Conservation (phyloP, 2,797 vertebrate species). For the Phoxinus dragarum region DNA sequence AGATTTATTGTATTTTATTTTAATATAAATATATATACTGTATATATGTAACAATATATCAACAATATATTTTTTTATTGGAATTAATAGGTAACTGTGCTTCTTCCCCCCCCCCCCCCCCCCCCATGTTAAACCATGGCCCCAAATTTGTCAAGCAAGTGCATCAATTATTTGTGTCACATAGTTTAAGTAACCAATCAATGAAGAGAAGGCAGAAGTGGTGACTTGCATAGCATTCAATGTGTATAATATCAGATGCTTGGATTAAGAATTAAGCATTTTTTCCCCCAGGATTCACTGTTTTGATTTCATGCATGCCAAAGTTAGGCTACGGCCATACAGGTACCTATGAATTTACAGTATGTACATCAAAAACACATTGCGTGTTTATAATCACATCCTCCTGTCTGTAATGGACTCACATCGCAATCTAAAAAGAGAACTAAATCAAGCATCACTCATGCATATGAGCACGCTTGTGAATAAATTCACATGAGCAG, state of each 20-base stretch:
- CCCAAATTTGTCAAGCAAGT: background rate
- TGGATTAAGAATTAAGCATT: background rate
- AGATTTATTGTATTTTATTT: background rate
- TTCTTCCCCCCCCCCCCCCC: background rate
- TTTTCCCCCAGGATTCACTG: background rate
- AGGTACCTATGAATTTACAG: background rate
- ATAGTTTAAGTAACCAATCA: background rate
- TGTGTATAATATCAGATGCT: background rate
- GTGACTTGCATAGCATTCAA: background rate
- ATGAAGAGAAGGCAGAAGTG: background rate
- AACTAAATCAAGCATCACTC: background rate
- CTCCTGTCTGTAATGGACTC: background rate
- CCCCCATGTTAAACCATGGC: background rate
- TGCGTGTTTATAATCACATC: background rate
- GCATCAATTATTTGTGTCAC: background rate
- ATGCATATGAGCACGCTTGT: background rate
- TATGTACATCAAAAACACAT: background rate
- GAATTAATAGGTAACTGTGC: background rate
- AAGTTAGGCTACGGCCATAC: background rate
- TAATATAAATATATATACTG: too few species aligned
- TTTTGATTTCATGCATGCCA: background rate
- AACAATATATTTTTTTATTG: too few species aligned
- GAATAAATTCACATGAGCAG: constrained; percentile 1
- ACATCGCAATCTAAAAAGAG: background rate
- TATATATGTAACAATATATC: too few species aligned